Evolutionary conservation across 2,888 invertebrate genomes (phyloP), one percentile per base, ranked within the genome.

Genomic region (Tineola bisselliella): DNA sequence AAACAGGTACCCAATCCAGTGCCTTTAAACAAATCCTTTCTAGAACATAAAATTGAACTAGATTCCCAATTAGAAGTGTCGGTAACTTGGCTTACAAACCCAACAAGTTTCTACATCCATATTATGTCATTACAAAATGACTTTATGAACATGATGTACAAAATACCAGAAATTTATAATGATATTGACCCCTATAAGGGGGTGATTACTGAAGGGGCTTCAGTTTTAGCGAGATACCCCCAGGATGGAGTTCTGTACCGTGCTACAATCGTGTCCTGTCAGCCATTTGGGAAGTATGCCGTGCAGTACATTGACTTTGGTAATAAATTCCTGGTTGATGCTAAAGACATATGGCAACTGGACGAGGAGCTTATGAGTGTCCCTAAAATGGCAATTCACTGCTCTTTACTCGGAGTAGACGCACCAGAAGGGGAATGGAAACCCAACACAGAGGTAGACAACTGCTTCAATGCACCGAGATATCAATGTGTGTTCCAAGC

Each of bases 271-370:
- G 71, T 91, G 0, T 87, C 90, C 2, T 84, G 88, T 52, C 89
- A 90, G 63, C 87, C 89, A 64, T 76, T 86, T 48, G 87, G 88
- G 0, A 89, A 90, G 66, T 91, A 90, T 72, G 88, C 90, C 62
- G 92, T 94, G 0, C 88, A 90, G 25, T 94, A 92, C 69, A 88
- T 94, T 0, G 94, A 94, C 75, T 93, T 92, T 67, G 94, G 94
- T 2, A 94, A 93, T 69, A 88, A 88, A 61, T 90, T 91, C 44
- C 79, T 89, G 0, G 91, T 93, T 0, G 88, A 89, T 56, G 81
- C 84, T 0, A 87, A 81, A 63, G 91, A 92, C 67, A 89, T 94
- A 19, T 94, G 91, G 89, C 89, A 90, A 60, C 81, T 93, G 62
- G 92, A 94, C 66, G 87, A 84, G 57, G 88, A 90, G 63, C 89